These are phyloP conservation scores for Eupithecia centaureata DNA, from an alignment of 2,888 invertebrate genomes.

Conservation along the genomic window DNA sequence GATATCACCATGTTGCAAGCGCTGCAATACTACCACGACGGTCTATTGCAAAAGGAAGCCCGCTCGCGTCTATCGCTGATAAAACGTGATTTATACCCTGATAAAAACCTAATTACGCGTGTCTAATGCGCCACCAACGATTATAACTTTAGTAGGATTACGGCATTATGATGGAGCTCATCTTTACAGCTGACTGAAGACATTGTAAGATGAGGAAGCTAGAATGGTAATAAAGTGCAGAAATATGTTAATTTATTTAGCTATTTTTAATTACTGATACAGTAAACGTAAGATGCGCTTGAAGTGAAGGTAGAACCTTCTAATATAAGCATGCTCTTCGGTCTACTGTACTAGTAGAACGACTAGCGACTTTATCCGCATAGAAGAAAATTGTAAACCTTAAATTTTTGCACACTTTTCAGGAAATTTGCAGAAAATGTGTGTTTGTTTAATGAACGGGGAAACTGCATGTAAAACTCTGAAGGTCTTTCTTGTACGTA, in stretches of 20 bases:
- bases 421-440: no score
- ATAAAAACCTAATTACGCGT: conserved; percentile 54
- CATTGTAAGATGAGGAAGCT: conserved; percentile 28
- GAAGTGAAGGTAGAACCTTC: conserved; percentile 13
- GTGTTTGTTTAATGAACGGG: no score
- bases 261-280: conserved; percentile 21
- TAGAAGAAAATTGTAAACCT: no score
- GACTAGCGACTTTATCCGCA: no score
- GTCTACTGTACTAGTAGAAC: background rate
- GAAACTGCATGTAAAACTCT: no score
- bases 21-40: conserved; percentile 36
- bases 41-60: conserved; percentile 58
- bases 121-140: conserved; percentile 41
- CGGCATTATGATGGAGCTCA: conserved; percentile 12
- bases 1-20: conserved; percentile 57
- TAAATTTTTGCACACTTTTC: no score
- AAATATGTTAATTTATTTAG: conserved; percentile 25
- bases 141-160: conserved; percentile 33
- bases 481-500: no score
- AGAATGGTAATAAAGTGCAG: conserved; percentile 23
- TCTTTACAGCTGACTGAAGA: conserved; percentile 30
- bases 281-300: conserved; percentile 18
- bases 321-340: conserved; percentile 7
- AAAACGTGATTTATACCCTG: conserved; percentile 54
- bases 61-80: conserved; percentile 50